Evolutionary conservation across 2,113 vertebrate genomes (phyloP), one percentile per base, ranked within the genome.

Genomic region (Tragelaphus imberbis): DNA sequence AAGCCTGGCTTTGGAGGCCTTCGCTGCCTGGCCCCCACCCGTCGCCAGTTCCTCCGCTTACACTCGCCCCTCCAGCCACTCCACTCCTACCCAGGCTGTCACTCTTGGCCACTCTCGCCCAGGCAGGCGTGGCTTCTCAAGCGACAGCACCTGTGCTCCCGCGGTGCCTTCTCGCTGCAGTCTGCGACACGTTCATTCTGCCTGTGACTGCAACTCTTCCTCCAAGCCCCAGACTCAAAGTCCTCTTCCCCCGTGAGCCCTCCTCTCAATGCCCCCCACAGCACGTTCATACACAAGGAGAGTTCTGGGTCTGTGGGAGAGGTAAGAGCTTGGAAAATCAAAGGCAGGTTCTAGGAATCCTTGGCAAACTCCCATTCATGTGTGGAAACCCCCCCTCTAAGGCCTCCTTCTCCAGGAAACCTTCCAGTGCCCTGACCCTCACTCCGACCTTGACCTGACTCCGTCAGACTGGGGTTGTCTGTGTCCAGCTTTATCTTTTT

Each of bases 211-310:
- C 6, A 6, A 30, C 14, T 59, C 23, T 44, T 75, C 47, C 36
- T 86, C 71, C 53, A 68, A 61, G 84, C 33, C 59, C 56, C 71
- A 59, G 36, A 59, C 8, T 49, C 47, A 44, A 6, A 1, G 33
- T 51, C 53, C 53, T 15, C 12, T 84, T 33, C 16, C 28, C 14
- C 25, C 19, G 30, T 12, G 6, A 53, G 55, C 27, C 28, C 36
- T n/a, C 51, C 13, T 61, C 6, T 7, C 33, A 44, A 6, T 40
- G 19, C 36, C 27, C 23, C 5, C 85, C 56, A 1, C 40, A 51
- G 28, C 19, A 11, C 0, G 13, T 1, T 33, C 36, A 49, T 91
- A 85, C 56, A 0, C 0, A 0, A 0, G 0, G 1, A 2, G 0
- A 0, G 0, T 97, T 95, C 87, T 3, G 56, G 47, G 68, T 44